A percentile compares a stretch with the other conserved stretches of the same genome.
Conservation (phyloP, 2,888 invertebrate genomes). For the Acleris cristana region DNA sequence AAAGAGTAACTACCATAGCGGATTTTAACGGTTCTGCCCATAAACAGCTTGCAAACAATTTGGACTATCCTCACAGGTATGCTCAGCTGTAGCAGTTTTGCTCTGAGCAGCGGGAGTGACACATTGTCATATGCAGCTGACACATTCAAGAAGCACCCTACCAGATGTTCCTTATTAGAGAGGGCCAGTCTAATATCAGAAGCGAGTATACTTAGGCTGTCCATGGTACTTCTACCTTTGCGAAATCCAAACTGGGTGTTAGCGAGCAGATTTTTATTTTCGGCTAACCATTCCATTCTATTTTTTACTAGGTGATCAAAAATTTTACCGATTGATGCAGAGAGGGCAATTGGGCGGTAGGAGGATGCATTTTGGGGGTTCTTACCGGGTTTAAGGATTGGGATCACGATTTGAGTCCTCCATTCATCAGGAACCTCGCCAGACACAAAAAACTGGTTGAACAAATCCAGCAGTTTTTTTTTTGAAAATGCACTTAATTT, state of each 20-base stretch:
- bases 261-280: not conserved
- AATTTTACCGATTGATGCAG: not conserved
- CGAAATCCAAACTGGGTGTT: slow-evolving; percentile 1
- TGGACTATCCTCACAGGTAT: not conserved
- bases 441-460: no score
- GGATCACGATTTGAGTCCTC: no score
- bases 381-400: no score
- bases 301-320: not conserved
- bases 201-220: not conserved
- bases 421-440: no score
- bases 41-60: not conserved
- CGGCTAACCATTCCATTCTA: not conserved
- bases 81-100: not conserved
- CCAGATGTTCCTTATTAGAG: not conserved
- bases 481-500: not conserved
- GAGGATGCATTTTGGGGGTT: not conserved
- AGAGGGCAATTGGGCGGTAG: not conserved
- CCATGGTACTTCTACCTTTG: not conserved
- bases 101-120: not conserved
- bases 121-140: no score
- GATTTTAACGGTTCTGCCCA: no score
- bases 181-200: not conserved
- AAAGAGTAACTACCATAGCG: no score
- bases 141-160: not conserved
- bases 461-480: not conserved